Evolutionary conservation across 2,888 invertebrate genomes (phyloP).

Genomic region (Eupithecia pulchellata): DNA sequence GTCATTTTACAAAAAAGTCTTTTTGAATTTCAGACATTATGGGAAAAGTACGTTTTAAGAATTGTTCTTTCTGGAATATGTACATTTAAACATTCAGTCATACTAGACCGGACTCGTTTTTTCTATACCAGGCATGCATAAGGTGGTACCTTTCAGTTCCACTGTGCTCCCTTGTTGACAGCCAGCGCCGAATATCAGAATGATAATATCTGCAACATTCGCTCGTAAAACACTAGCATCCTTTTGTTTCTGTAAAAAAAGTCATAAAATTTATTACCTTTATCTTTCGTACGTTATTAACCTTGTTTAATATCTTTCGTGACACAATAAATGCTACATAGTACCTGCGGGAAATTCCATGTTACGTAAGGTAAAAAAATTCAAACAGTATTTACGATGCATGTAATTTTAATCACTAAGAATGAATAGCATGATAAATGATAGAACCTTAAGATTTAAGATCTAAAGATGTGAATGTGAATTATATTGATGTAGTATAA

Average conservation of each 20-base stretch:
- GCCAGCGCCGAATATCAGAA: constrained; percentile 86
- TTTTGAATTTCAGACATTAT: no score
- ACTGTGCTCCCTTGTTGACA: constrained; percentile 87
- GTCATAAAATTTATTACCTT: not conserved
- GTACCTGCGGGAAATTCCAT: not conserved
- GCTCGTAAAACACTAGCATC: constrained; percentile 70
- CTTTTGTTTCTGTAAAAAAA: constrained; percentile 58
- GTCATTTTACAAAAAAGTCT: no score
- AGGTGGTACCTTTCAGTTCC: constrained; percentile 71
- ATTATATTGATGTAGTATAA: no score
- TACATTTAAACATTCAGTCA: no score
- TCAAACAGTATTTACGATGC: not conserved
- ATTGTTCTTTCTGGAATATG: no score
- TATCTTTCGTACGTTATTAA: not conserved
- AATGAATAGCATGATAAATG: not conserved
- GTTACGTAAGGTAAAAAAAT: not conserved
- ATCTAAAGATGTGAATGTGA: no score
- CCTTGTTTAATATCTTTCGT: not conserved
- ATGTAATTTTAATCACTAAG: not conserved
- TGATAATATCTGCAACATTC: constrained; percentile 77
- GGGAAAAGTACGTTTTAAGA: no score
- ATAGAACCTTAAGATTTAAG: no score
- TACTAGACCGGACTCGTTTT: no score
- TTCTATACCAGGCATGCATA: not conserved
- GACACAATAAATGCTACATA: not conserved